A percentile compares a stretch with the other conserved stretches of the same genome.
Evolutionary conservation across 2,888 invertebrate species (phyloP).

Genomic region (Tenthredo amoena): DNA sequence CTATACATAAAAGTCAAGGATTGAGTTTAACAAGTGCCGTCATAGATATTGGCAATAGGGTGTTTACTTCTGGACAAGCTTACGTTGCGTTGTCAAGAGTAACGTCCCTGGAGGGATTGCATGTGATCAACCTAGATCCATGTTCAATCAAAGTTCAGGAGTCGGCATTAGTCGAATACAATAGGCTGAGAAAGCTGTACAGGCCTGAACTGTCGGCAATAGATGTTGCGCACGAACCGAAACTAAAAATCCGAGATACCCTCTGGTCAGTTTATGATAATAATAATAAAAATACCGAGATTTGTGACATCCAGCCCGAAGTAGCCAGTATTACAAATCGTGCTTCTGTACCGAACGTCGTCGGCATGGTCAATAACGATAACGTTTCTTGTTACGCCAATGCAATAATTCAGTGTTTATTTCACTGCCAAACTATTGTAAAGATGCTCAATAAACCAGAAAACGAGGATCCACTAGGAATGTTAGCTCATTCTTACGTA

Average conservation of each 20-base stretch:
- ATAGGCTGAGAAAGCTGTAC: slow-evolving; percentile 56
- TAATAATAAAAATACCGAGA: too few species aligned
- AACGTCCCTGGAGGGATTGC: slow-evolving; percentile 59
- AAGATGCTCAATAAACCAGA: neutral
- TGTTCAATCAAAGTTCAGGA: slow-evolving; percentile 56
- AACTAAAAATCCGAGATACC: slow-evolving; percentile 3
- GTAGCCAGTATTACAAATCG: neutral
- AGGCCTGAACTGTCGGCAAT: slow-evolving; percentile 37
- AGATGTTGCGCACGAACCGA: neutral
- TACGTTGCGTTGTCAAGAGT: slow-evolving; percentile 61
- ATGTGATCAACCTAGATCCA: slow-evolving; percentile 60
- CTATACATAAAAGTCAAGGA: slow-evolving; percentile 58
- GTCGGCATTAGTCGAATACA: slow-evolving; percentile 57
- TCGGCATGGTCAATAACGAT: neutral
- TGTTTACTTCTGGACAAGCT: slow-evolving; percentile 51
- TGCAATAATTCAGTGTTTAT: slow-evolving; percentile 40
- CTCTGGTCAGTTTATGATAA: slow-evolving; percentile 10
- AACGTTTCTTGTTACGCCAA: slow-evolving; percentile 48
- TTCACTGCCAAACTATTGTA: slow-evolving; percentile 35
- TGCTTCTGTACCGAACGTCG: neutral
- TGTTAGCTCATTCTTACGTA: neutral
- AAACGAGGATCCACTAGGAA: neutral
- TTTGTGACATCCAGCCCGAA: neutral
- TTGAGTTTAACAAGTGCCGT: slow-evolving; percentile 60
- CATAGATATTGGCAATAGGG: slow-evolving; percentile 59